Evolutionary conservation across 2,888 invertebrate genomes (phyloP), one percentile per base, ranked within the genome.

Genomic region (Drosophila siamana): DNA sequence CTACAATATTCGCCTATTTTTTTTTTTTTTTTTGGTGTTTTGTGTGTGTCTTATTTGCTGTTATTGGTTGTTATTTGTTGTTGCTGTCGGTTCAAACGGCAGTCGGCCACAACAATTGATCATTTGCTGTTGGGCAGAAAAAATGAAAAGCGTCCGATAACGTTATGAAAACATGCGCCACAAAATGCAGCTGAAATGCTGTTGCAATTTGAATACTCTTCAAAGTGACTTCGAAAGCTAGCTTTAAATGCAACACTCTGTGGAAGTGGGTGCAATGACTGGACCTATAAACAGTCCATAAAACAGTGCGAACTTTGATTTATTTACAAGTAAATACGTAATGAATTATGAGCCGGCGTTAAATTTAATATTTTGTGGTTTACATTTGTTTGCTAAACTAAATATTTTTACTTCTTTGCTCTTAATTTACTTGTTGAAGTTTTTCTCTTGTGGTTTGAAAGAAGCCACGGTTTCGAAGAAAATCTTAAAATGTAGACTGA

Each of bases 1-100:
- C 65, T 78, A 69, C 78, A 77, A 67, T 69, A 69, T 66, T 83
- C 52, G 74, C 40, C 62, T 63, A 63, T 68, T 70, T 74, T 71
- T 73, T 50, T 41, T 43, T 33, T 16, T 33, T 3, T 22, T 3
- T 26, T 2, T 13, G 30, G n/a, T n/a, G n/a, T n/a, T n/a, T n/a
- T n/a, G n/a, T n/a, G n/a, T n/a, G n/a, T n/a, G n/a, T n/a, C n/a
- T 43, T 28, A 44, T 40, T 19, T 40, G 47, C 36, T 40, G 11
- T 41, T 43, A n/a, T 26, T 46, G 38, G n/a, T n/a, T n/a, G 30
- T 43, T 28, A 44, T 40, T 19, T 40, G 47, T 44, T 40, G 11
- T 41, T 43, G 19, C 19, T 46, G 38, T n/a, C 44, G 36, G 43
- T 60, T 51, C 51, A 60, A 61, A 47, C 47, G 47, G 57, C 55